phyloP scores from a whole-genome alignment of 1,140 invertebrate species.

The Mizuhopecten yessoensis region DNA sequence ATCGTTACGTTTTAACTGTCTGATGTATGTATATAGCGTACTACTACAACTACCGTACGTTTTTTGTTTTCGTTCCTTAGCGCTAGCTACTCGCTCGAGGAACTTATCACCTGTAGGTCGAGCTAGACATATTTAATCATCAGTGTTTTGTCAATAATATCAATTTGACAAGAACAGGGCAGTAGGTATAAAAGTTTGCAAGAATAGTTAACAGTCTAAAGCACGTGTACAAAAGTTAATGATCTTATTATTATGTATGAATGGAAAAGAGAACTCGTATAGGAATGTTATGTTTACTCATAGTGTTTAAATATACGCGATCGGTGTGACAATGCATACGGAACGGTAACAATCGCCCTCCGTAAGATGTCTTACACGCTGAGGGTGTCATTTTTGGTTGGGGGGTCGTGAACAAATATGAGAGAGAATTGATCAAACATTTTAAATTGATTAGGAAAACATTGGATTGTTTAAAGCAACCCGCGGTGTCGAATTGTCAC shows the following conservation, averaged over 20 bases:
- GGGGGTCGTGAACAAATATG: constrained; percentile 31
- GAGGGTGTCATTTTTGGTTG: not conserved
- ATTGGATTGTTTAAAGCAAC: constrained; percentile 14
- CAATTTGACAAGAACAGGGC: constrained; percentile 30
- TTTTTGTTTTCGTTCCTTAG: not conserved
- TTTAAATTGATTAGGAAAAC: constrained; percentile 35
- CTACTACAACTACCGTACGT: not conserved
- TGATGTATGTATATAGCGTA: not conserved
- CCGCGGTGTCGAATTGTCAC: constrained; percentile 9
- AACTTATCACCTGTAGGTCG: not conserved
- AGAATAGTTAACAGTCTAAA: constrained; percentile 1
- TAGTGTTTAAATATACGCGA: not conserved
- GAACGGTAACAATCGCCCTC: not conserved
- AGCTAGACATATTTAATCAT: not conserved
- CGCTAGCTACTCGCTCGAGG: constrained; percentile 4
- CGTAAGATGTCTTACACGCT: not conserved
- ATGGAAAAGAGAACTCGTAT: not conserved
- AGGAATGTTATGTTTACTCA: not conserved
- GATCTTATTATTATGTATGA: constrained; percentile 5
- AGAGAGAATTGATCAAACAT: constrained; percentile 34
- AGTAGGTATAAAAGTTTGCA: not conserved
- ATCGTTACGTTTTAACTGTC: constrained; percentile 5
- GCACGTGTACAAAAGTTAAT: constrained; percentile 33
- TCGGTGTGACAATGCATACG: constrained; percentile 29
- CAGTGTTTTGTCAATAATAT: constrained; percentile 35